Evolutionary conservation across 2,113 vertebrate species (phyloP).

Genomic region (Sceloporus tristichus): DNA sequence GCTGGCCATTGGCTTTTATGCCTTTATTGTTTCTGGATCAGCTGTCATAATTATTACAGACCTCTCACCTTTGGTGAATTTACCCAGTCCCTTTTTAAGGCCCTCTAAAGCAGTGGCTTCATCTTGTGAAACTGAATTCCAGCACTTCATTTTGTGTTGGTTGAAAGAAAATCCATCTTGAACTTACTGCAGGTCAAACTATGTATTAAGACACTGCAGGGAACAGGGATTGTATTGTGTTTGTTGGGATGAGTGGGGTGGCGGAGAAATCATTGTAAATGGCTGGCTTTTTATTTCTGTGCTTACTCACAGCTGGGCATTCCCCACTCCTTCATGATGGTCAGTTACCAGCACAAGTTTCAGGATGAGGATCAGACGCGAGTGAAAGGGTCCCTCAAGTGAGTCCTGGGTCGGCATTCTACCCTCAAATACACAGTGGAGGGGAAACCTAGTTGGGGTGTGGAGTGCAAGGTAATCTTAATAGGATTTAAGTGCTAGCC

Average conservation of each 20-base stretch:
- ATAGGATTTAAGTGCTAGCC: too few species aligned
- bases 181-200: background rate
- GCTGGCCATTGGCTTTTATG: too few species aligned
- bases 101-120: background rate
- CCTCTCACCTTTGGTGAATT: too few species aligned
- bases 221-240: too few species aligned
- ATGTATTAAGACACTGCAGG: too few species aligned
- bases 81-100: background rate
- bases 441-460: background rate
- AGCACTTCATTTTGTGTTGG: too few species aligned
- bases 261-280: background rate
- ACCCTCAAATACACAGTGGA: background rate
- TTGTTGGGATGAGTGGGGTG: background rate
- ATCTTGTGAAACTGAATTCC: background rate
- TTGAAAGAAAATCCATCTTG: background rate
- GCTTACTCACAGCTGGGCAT: constrained; percentile 88
- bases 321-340: constrained; percentile 93
- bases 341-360: constrained; percentile 99
- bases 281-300: background rate
- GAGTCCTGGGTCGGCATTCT: constrained; percentile 55
- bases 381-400: constrained; percentile 97
- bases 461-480: too few species aligned
- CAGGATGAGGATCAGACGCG: constrained; percentile 97
- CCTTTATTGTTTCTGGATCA: too few species aligned
- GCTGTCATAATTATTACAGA: too few species aligned